Evolutionary conservation across 1,140 invertebrate genomes (phyloP), one percentile per base, ranked within the genome.

Genomic region (Drosophila azteca): DNA sequence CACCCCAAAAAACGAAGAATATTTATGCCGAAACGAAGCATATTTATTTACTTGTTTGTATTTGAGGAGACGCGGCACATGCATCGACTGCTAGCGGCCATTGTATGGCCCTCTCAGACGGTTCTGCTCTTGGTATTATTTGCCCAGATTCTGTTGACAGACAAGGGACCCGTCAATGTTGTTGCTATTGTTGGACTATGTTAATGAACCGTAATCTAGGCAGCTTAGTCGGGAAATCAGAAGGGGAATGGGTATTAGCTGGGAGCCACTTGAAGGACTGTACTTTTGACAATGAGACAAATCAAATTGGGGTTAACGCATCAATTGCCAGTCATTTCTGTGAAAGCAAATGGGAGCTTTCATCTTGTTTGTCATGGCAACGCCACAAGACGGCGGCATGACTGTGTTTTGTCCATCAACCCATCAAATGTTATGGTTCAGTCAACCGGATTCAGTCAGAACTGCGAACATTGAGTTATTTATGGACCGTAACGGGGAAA

Each of bases 151-250:
- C 41, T 58, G 65, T 75, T 66, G 80, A 77, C 68, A 57, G 59
- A 61, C 77, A 61, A 48, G 44, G 3, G 8, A 31, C 8, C 31
- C 31, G 2, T 31, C 31, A 31, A 31, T 31, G 8, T 31, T 9
- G 31, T 39, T 54, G 11, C 13, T n/a, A 44, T 24, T 53, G 26
- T 49, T 52, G 15, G n/a, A 44, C 54, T 77, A 85, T 85, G 72
- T 69, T 84, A 84, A 84, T 84, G 77, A 84, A 69, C 79, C 58
- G 69, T 69, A 69, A 81, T 71, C 74, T 65, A 45, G 35, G 46
- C 20, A 44, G 61, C 70, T 74, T 48, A 58, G 61, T 43, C 29
- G 22, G 24, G 24, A 24, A 43, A 41, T 15, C 24, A 17, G 20
- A 29, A 20, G 17, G 31, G 24, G 31, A 46, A 41, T 15, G 20